Base-by-base conservation (phyloP, 2,113 vertebrate genomes). In the Calyptomena viridis region DNA sequence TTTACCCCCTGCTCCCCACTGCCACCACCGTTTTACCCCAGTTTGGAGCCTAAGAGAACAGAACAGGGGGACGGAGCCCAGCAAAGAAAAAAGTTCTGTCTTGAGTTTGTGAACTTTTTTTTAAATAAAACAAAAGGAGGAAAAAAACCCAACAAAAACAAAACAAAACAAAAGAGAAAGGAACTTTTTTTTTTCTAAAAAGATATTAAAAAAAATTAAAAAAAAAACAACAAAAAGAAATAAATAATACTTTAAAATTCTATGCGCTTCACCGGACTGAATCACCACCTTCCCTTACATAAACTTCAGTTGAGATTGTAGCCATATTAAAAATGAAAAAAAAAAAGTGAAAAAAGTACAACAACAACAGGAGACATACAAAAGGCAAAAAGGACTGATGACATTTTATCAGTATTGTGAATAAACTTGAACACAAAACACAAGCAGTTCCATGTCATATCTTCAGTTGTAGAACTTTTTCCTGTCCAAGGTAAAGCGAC, bases 391-490 rank as follows among this genome's bases (percentile, higher is more conserved):
- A 98, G 98, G 98, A 98, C 94, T 94, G 96, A 97, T 98, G 98
- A 98, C 94, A 98, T 99, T 99, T 99, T 99, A 99, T 99, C 99
- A 99, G 99, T 99, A 99, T 99, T 99, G 99, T 99, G 99, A 99
- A 99, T 99, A 99, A 99, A 99, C 99, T 99, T 99, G 98, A 99
- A 98, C 98, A 98, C 98, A 98, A 98, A 98, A 97, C 96, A 98
- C 98, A 98, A 98, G 98, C 97, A 98, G 98, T 98, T 99, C 98
- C 98, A 99, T 98, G 98, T 99, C 99, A 98, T 99, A 98, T 98
- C 98, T 99, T 99, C 98, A 98, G 98, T 98, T 98, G 97, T 98
- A 98, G 98, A 98, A 97, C 97, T 97, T 98, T 98, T 96, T 98
- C 97, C 97, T 98, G 97, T 96, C 94, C 95, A 97, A 98, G 98